Percentiles rank a stretch among this genome's conserved stretches.
Evolutionary conservation across 2,888 invertebrate species (phyloP).

Genomic region (Drosophila vallismaia): DNA sequence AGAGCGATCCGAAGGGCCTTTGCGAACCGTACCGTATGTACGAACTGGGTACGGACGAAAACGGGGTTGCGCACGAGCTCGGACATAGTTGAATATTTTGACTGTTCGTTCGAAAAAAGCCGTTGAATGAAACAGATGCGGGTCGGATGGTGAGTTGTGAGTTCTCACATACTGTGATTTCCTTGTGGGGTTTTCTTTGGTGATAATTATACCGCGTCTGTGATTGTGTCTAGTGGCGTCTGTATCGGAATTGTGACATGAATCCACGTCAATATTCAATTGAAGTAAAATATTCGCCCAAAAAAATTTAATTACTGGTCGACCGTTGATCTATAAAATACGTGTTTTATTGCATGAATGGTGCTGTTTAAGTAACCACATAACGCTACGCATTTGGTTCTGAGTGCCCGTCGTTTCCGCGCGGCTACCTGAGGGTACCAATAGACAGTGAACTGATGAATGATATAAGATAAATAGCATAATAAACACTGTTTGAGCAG

Average conservation of each 20-base stretch:
- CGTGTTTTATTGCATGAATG: background rate
- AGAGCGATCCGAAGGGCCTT: too few species aligned
- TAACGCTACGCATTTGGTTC: background rate
- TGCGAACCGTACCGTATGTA: too few species aligned
- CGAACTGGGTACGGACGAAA: too few species aligned
- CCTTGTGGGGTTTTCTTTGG: constrained; percentile 2
- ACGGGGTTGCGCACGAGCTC: too few species aligned
- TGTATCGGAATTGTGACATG: background rate
- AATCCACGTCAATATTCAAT: background rate
- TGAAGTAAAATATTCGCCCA: background rate
- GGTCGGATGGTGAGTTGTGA: constrained; percentile 48
- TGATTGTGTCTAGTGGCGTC: constrained; percentile 14
- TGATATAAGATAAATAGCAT: background rate
- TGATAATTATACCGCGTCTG: constrained; percentile 8
- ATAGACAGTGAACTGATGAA: constrained; percentile 3
- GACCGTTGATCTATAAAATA: background rate
- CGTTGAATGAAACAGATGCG: constrained; percentile 52
- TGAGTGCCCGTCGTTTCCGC: background rate
- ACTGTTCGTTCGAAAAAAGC: constrained; percentile 30
- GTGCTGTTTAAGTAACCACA: background rate
- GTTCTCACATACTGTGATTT: constrained; percentile 10
- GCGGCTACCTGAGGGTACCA: constrained; percentile 19
- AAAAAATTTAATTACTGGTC: background rate
- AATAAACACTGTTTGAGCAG: background rate
- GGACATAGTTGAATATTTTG: too few species aligned